Conservation (phyloP, 2,113 vertebrate genomes). For the Paramisgurnus dabryanus region DNA sequence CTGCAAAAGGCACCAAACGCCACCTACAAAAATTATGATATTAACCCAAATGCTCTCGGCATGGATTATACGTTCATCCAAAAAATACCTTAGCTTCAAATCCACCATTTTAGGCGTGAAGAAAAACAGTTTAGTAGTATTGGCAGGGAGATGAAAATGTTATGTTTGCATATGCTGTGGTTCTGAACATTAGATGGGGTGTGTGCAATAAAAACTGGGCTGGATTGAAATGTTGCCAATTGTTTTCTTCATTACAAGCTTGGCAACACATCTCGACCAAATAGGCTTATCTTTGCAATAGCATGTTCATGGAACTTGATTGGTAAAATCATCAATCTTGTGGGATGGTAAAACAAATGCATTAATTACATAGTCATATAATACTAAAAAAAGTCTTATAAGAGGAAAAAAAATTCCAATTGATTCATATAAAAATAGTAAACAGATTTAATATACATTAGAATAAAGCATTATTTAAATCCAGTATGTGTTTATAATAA, state of each 20-base stretch:
- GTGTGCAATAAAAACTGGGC: conserved; percentile 48
- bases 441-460: too few relatives aligned
- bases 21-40: too few relatives aligned
- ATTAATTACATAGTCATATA: too few relatives aligned
- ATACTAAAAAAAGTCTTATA: too few relatives aligned
- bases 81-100: too few relatives aligned
- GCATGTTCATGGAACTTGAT: conserved; percentile 1
- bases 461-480: too few relatives aligned
- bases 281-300: neutral
- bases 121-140: conserved; percentile 40
- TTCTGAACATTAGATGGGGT: conserved; percentile 44
- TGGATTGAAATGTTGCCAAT: conserved; percentile 64
- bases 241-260: conserved; percentile 57
- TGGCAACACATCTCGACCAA: conserved; percentile 38
- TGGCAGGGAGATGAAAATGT: conserved; percentile 55
- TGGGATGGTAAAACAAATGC: neutral
- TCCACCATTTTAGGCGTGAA: conserved; percentile 10
- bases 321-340: neutral
- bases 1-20: too few relatives aligned
- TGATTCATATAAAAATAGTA: too few relatives aligned
- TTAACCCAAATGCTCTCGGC: too few relatives aligned
- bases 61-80: too few relatives aligned
- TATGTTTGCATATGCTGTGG: conserved; percentile 37
- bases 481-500: too few relatives aligned
- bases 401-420: too few relatives aligned